A percentile compares a stretch with the other conserved stretches of the same genome.
phyloP scores from a whole-genome alignment of 2,888 invertebrate genomes.

The Caenorhabditis sp. region DNA sequence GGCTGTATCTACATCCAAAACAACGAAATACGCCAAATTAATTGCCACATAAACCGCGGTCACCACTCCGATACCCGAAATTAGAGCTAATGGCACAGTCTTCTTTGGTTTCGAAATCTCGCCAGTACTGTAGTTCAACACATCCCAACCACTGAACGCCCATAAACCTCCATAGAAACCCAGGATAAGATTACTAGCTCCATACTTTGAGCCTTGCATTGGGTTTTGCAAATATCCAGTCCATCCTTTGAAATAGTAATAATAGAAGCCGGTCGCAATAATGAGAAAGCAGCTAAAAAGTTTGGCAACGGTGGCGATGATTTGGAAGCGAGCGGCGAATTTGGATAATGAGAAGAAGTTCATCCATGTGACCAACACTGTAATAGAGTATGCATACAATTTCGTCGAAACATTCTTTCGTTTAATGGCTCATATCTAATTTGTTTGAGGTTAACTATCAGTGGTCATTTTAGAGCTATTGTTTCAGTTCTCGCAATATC shows the following conservation, averaged over 20 bases:
- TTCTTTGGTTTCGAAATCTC: slow-evolving; percentile 64
- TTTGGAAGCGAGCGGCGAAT: slow-evolving; percentile 69
- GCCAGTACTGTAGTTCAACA: slow-evolving; percentile 68
- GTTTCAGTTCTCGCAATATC: too few relatives aligned
- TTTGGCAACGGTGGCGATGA: slow-evolving; percentile 68
- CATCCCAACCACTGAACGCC: slow-evolving; percentile 70
- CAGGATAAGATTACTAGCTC: slow-evolving; percentile 64
- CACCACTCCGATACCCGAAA: slow-evolving; percentile 62
- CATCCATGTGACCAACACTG: slow-evolving; percentile 70
- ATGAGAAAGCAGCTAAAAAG: slow-evolving; percentile 65
- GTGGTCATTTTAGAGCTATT: too few relatives aligned
- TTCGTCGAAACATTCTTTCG: too few relatives aligned
- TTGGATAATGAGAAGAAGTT: slow-evolving; percentile 69
- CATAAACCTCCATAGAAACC: slow-evolving; percentile 69
- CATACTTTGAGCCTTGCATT: slow-evolving; percentile 59
- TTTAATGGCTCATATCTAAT: too few relatives aligned
- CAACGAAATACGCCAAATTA: slow-evolving; percentile 70
- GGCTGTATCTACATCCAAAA: slow-evolving; percentile 69
- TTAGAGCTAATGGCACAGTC: slow-evolving; percentile 68
- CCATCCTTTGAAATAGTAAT: slow-evolving; percentile 67
- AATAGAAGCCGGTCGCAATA: slow-evolving; percentile 68
- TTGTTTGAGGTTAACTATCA: not conserved
- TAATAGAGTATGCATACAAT: slow-evolving; percentile 6
- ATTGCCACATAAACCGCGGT: slow-evolving; percentile 65
- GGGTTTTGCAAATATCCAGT: slow-evolving; percentile 55